Evolutionary conservation across 2,797 vertebrate species (phyloP), one percentile per base, ranked within the genome.

Genomic region (Lophius americanus): DNA sequence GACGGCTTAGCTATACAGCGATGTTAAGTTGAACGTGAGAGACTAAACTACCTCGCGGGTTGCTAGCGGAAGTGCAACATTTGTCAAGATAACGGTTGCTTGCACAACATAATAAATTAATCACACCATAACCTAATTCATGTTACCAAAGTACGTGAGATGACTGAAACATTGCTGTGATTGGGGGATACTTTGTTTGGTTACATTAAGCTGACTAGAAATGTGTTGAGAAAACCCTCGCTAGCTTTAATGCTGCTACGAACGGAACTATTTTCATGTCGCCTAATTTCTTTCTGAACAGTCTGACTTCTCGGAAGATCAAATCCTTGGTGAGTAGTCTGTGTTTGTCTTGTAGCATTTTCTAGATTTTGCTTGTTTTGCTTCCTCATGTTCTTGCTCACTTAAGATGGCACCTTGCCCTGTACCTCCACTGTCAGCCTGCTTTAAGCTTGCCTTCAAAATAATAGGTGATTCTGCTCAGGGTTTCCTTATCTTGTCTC

Each of bases 301-400:
- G 95, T 93, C 91, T 84, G 95, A 95, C 83, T 94, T 95, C 91
- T 75, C 90, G 57, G 95, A 95, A 84, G 95, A 95, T 86, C 95
- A 96, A 86, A 92, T 94, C 75, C 33, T 85, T 46, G 95, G 91
- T 95, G 85, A 95, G 94, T 94, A 23, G 23, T 69, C 67, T 38
- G 23, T 36, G 50, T 75, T 67, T 70, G 41, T 75, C 11, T 61
- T 51, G 50, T 62, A 56, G 35, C 49, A 58, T 77, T 72, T 62
- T 76, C 32, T 13, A 32, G 3, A 43, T 48, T 32, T 41, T 47
- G 3, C 47, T 60, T 68, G 14, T 70, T 66, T 55, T 68, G 82
- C 84, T 82, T 84, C 73, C 65, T 67, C 58, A 73, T 78, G 80
- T 82, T 74, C 70, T 83, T 76, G 75, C 75, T 79, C 76, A 66